Conservation (phyloP, 2,113 vertebrate genomes). For the Petaurus breviceps region DNA sequence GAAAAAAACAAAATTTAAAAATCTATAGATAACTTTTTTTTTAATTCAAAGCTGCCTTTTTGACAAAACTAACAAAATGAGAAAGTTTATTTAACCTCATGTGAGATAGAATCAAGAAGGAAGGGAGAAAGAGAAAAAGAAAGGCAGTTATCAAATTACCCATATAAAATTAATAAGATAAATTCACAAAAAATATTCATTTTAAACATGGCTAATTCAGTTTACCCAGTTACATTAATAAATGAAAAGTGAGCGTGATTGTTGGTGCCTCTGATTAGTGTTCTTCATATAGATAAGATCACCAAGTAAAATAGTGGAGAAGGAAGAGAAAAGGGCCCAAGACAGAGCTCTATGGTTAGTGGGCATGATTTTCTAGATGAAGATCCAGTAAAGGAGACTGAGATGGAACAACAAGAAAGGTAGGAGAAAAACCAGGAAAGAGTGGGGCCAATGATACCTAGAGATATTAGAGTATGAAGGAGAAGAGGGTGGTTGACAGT, state of each 20-base stretch:
- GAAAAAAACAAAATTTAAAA: too few species aligned
- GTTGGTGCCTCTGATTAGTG: not conserved
- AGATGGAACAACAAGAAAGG: too few species aligned
- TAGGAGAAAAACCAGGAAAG: too few species aligned
- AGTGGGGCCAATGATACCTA: too few species aligned
- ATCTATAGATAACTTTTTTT: too few species aligned
- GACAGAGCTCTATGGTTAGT: not conserved
- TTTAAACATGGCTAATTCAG: not conserved
- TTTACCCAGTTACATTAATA: too few species aligned
- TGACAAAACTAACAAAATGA: not conserved
- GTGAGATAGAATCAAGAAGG: not conserved
- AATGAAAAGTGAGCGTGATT: not conserved
- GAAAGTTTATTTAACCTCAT: not conserved
- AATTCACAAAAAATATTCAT: not conserved
- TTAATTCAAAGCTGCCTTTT: not conserved
- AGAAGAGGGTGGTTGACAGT: too few species aligned
- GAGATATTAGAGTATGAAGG: too few species aligned
- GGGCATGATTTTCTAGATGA: not conserved
- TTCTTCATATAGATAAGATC: not conserved
- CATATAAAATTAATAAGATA: not conserved
- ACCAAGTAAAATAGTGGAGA: not conserved
- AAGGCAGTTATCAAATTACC: not conserved
- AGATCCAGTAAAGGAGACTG: not conserved
- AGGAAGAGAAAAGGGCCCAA: too few species aligned
- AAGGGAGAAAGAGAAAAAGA: not conserved